Percentiles rank a stretch among this genome's conserved stretches.
Conservation (phyloP, 1,140 invertebrate genomes). For the Brachionus asplanchnoidis region DNA sequence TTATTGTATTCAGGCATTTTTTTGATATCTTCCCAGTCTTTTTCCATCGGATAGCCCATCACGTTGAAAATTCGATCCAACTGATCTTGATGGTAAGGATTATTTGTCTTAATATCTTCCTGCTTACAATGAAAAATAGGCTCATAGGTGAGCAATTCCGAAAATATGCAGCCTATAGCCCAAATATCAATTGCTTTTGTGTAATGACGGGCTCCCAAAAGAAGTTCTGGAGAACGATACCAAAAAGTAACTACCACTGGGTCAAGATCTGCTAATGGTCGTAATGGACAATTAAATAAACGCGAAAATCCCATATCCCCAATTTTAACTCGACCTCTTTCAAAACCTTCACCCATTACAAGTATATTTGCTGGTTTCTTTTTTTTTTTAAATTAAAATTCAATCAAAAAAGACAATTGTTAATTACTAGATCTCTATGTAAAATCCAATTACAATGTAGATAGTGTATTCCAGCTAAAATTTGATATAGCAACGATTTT, state of each 20-base stretch:
- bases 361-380: conserved; percentile 98
- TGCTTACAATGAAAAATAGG: conserved; percentile 99
- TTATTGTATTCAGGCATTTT: conserved; percentile 99
- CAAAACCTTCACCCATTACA: conserved; percentile 96
- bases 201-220: conserved; percentile 93
- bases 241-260: conserved; percentile 99
- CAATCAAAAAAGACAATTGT: background rate
- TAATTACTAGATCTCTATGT: conserved; percentile 85
- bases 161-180: conserved; percentile 99
- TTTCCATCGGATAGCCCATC: conserved; percentile 88
- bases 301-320: conserved; percentile 99
- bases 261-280: conserved; percentile 81
- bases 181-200: conserved; percentile 99
- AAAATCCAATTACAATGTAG: conserved; percentile 99
- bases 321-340: conserved; percentile 94
- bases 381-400: conserved; percentile 38
- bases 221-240: conserved; percentile 93
- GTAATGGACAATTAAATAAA: conserved; percentile 93
- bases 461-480: conserved; percentile 98
- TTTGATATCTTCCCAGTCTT: conserved; percentile 89
- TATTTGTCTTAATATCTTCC: conserved; percentile 99
- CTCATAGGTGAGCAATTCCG: conserved; percentile 68
- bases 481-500: conserved; percentile 95
- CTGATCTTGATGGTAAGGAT: conserved; percentile 99
- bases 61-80: conserved; percentile 98